These are phyloP conservation scores for Drosophila ercepeae DNA, from an alignment of 1,140 invertebrate genomes.

Conservation along the genomic window DNA sequence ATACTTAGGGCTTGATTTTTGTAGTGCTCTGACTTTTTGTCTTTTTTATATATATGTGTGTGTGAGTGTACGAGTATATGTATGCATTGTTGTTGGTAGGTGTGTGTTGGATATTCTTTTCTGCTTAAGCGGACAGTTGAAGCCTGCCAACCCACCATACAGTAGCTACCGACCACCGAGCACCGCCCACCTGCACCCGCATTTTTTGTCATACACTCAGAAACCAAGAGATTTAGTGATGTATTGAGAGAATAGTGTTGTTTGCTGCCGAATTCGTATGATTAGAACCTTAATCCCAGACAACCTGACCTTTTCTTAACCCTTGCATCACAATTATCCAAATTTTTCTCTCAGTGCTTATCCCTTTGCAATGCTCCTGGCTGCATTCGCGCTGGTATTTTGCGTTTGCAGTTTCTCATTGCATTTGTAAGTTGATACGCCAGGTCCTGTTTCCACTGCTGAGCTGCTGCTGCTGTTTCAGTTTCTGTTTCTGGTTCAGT, in stretches of 20 bases:
- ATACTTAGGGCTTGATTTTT: constrained; percentile 78
- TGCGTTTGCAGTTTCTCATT: constrained; percentile 70
- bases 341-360: background rate
- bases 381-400: constrained; percentile 61
- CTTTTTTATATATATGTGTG: constrained; percentile 5
- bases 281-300: too few species aligned
- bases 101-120: constrained; percentile 13
- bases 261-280: too few species aligned
- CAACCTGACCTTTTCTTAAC: too few species aligned
- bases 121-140: constrained; percentile 66
- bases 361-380: constrained; percentile 24
- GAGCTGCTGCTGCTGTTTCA: constrained; percentile 13
- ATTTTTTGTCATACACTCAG: background rate
- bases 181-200: constrained; percentile 4
- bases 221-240: too few species aligned
- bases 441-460: constrained; percentile 13
- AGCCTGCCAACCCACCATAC: constrained; percentile 17
- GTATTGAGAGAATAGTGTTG: too few species aligned
- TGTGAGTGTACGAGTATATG: too few species aligned
- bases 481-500: constrained; percentile 5
- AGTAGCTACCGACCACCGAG: background rate
- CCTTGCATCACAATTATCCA: too few species aligned
- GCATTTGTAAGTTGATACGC: constrained; percentile 64
- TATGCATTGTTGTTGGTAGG: background rate
- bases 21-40: constrained; percentile 67